Conservation (phyloP, 2,888 invertebrate species). For the Pachliopta kotzebuea region DNA sequence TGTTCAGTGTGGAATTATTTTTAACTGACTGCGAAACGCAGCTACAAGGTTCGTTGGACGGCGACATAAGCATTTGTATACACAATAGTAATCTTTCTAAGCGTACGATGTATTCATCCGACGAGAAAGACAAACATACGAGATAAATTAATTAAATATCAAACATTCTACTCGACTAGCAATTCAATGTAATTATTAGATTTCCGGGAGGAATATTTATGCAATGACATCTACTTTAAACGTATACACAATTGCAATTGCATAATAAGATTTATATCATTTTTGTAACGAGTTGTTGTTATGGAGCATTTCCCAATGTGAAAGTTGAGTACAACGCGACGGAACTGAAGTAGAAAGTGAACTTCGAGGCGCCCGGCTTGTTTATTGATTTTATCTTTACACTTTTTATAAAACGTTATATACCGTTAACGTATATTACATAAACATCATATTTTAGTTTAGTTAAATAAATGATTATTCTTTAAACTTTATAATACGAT, state of each 20-base stretch:
- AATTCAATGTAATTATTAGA: constrained; percentile 15
- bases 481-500: no score
- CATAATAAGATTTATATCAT: constrained; percentile 19
- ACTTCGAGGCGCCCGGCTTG: constrained; percentile 30
- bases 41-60: constrained; percentile 9
- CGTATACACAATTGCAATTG: constrained; percentile 7
- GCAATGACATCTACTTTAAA: constrained; percentile 4
- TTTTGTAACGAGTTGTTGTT: constrained; percentile 27
- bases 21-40: no score
- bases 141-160: constrained; percentile 22
- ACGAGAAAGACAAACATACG: constrained; percentile 16
- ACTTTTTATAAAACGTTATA: neutral
- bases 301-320: constrained; percentile 40
- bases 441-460: neutral
- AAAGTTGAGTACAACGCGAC: constrained; percentile 37
- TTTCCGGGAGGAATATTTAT: constrained; percentile 5
- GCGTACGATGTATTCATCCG: constrained; percentile 5
- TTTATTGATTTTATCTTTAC: constrained; percentile 33
- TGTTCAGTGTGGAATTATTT: no score
- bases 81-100: constrained; percentile 18
- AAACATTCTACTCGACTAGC: constrained; percentile 2
- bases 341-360: constrained; percentile 38
- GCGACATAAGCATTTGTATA: constrained; percentile 18
- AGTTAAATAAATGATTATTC: no score
- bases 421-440: neutral